phyloP scores from a whole-genome alignment of 2,888 invertebrate species.

The Mimumesa dahlbomi region DNA sequence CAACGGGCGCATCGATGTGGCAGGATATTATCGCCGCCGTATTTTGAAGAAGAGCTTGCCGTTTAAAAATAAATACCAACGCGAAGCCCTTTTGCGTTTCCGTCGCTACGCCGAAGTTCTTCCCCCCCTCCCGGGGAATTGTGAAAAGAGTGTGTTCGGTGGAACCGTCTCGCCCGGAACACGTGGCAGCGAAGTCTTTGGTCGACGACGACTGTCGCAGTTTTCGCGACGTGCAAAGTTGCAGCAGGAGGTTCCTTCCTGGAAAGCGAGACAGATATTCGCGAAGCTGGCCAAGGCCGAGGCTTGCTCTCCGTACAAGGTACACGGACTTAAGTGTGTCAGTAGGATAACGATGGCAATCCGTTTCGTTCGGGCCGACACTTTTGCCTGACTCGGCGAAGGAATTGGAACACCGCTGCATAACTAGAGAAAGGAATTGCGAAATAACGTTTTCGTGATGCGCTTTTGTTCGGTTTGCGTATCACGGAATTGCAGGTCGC shows the following conservation, averaged over 20 bases:
- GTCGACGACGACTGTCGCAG: not conserved
- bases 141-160: not conserved
- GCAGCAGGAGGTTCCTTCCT: conserved; percentile 9
- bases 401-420: conserved; percentile 51
- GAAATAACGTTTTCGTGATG: conserved; percentile 22
- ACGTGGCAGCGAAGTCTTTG: conserved; percentile 28
- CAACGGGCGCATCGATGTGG: conserved; percentile 9
- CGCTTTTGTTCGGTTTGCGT: too few relatives aligned
- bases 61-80: conserved; percentile 55
- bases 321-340: conserved; percentile 66
- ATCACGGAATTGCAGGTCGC: too few relatives aligned
- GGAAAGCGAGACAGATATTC: conserved; percentile 27
- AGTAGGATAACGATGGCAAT: conserved; percentile 68
- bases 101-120: conserved; percentile 10
- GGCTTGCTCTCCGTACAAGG: conserved; percentile 50
- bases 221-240: too few relatives aligned
- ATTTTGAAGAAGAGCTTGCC: conserved; percentile 9
- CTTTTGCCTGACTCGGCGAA: conserved; percentile 50
- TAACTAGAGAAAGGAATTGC: conserved; percentile 54
- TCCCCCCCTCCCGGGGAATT: too few relatives aligned
- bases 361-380: conserved; percentile 53
- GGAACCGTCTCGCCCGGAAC: not conserved
- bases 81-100: conserved; percentile 31
- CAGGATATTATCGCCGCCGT: conserved; percentile 9
- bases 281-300: conserved; percentile 58